Base-by-base conservation (phyloP, 35 echinoderm and acorn worm genomes). In the Lytechinus pictus region DNA sequence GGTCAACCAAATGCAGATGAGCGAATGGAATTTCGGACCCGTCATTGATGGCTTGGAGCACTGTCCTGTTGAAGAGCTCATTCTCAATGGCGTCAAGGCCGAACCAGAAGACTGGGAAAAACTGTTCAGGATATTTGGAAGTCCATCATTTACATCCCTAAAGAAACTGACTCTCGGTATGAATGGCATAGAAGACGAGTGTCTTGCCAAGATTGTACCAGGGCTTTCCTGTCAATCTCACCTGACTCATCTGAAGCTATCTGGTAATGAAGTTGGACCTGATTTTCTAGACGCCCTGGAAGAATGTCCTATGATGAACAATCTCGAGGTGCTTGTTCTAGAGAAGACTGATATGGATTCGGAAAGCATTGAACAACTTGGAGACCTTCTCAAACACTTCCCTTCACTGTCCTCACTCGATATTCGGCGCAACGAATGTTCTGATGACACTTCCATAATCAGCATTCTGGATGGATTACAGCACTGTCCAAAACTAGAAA, bases 191-290 rank as follows among this genome's bases (percentile, higher is more conserved):
- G 44, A 12, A 33, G 89, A 28, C 21, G 54, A 91, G 27, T 87
- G 52, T 29, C 29, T 91, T 28, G 87, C 95, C 51, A 57, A 57
- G 27, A 21, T 96, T 24, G 87, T 89, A 66, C 21, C 95, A 16
- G 52, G 27, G 44, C 87, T 96, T 57, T 6, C 16, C 14, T 28
- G 52, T 4, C 89, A 89, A 54, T 52, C 87, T 57, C 92, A 96
- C 52, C 88, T 96, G 95, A 91, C 57, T 54, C 91, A 96, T 11
- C 56, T 96, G 55, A 96, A 96, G 56, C 16, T 96, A 57, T 91
- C 95, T 3, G 95, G 95, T 52, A 96, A 96, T 72, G 88, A 96
- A 56, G 29, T 96, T 21, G 95, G 95, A 60, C 54, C 57, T 54
- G 89, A 91, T 12, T 96, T 96, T n/a, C 54, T 96, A 24, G 57